Evolutionary conservation across 2,888 invertebrate genomes (phyloP).

Genomic region (Acrobasis consociella): DNA sequence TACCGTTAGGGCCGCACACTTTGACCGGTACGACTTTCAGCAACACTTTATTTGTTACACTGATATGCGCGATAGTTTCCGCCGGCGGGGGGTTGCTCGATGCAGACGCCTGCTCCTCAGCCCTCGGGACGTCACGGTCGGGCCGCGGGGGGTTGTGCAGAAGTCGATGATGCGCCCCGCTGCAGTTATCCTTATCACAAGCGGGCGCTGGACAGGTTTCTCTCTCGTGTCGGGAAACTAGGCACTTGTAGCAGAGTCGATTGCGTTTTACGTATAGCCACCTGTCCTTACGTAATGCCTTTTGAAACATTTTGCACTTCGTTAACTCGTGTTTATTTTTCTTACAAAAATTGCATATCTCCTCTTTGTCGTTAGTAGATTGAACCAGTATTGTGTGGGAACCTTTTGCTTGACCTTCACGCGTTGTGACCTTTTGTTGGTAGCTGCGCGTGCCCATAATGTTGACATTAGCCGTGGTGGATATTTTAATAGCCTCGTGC

Average conservation of each 20-base stretch:
- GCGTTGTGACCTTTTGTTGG: no score
- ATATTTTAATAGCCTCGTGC: no score
- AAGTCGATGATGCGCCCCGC: background rate
- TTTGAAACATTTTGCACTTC: background rate
- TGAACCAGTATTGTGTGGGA: background rate
- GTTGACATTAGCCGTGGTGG: no score
- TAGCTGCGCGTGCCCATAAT: no score
- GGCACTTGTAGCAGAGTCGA: background rate
- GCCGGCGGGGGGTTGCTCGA: no score
- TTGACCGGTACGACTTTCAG: no score
- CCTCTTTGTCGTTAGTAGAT: background rate
- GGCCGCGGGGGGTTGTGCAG: background rate
- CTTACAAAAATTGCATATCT: background rate
- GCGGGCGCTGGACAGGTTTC: background rate
- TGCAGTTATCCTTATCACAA: background rate
- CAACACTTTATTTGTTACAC: no score
- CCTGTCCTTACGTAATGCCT: background rate
- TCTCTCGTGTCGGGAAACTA: background rate
- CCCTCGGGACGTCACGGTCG: no score
- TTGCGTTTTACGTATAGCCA: background rate
- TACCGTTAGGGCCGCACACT: no score
- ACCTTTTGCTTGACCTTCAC: background rate
- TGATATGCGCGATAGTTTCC: no score
- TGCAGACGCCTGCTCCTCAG: no score
- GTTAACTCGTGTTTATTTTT: background rate